Conservation (phyloP, 1,140 invertebrate genomes). For the Philotrypesis tridentata region DNA sequence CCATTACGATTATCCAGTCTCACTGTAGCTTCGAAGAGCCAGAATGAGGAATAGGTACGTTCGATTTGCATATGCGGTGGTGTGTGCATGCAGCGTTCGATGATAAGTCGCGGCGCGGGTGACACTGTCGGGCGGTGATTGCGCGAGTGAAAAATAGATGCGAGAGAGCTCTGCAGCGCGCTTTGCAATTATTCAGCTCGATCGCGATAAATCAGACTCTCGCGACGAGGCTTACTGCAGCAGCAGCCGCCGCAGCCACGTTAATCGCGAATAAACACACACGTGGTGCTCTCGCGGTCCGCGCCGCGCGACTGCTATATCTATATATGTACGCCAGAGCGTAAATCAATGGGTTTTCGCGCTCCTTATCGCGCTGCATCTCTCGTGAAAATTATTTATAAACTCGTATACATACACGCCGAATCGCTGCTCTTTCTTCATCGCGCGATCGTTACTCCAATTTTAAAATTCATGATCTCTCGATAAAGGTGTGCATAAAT, state of each 20-base stretch:
- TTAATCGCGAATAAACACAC: too few species aligned
- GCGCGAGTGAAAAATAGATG: neutral
- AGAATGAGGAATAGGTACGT: conserved; percentile 27
- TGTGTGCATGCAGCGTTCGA: too few species aligned
- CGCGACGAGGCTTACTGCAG: too few species aligned
- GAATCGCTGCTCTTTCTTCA: neutral
- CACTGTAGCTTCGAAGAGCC: neutral
- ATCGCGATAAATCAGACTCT: too few species aligned
- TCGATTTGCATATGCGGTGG: neutral
- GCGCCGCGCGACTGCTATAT: too few species aligned
- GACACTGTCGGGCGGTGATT: too few species aligned
- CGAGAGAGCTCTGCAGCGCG: neutral
- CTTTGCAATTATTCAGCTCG: neutral
- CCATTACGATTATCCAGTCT: neutral
- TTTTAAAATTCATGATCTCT: neutral
- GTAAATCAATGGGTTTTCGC: too few species aligned
- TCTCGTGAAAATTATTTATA: neutral
- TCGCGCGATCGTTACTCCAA: neutral
- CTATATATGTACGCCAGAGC: too few species aligned
- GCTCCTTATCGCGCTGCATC: neutral
- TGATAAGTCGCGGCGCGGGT: too few species aligned
- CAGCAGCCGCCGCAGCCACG: too few species aligned
- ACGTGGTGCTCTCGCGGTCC: too few species aligned
- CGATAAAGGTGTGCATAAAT: too few species aligned
- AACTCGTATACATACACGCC: neutral